Evolutionary conservation across 2,888 invertebrate species (phyloP), one percentile per base, ranked within the genome.

Genomic region (Chymomyza amoena): DNA sequence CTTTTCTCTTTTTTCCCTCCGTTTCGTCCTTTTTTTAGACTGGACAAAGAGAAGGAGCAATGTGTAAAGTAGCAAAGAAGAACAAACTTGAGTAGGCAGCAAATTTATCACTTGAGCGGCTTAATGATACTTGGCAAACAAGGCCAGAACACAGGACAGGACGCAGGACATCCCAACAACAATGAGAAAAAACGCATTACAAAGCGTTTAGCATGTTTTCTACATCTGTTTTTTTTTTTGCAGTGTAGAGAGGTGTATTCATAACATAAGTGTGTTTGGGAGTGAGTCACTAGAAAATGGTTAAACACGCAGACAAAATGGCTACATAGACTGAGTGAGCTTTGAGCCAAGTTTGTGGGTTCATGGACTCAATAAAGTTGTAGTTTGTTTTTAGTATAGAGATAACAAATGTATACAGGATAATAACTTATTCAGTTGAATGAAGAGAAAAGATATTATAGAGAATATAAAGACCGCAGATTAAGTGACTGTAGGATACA

Each of bases 91-190:
- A 76, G 77, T 70, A 75, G 74, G 72, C 80, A 73, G 75, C 79
- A 74, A 81, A 88, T 85, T 87, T 87, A 86, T 86, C 81, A 84
- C 88, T 85, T 78, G 86, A 78, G 78, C 81, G 72, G 84, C 88
- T 86, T 86, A 84, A 80, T 88, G 81, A 80, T 76, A 81, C 84
- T 86, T 78, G 78, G 72, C 75, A 75, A 78, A 81, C 69, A 76
- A 79, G 61, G 39, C 25, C 66, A 57, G 61, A 39, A 70, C 69
- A 68, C 32, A 32, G 32, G 32, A 32, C 32, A 32, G 28, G 28
- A 28, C 28, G 6, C 32, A 9, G 32, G 32, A 32, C 32, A 32
- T 6, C 32, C 6, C 32, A 32, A 32, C 2, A 32, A 62, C 63
- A 82, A 69, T 80, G 85, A 81, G 79, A 79, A 85, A 87, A 83